Conservation (phyloP, 53 echinoderm and acorn worm species). For the Holothuria leucospilota region DNA sequence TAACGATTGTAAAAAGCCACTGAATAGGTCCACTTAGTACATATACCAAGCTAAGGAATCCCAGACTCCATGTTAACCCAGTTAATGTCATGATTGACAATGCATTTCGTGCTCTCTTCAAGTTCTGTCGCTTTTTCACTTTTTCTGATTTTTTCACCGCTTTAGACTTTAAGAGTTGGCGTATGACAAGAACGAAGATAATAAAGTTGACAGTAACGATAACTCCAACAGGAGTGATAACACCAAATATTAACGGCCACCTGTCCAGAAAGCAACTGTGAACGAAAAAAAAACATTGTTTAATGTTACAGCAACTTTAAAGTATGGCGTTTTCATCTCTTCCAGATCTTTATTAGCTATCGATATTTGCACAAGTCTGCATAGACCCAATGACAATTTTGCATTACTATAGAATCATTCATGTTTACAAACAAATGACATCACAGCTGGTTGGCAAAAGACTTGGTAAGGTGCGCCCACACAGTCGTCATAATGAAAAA, state of each 20-base stretch:
- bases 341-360: no score
- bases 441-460: no score
- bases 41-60: constrained; percentile 75
- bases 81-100: constrained; percentile 75
- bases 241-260: constrained; percentile 21
- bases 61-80: constrained; percentile 83
- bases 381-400: no score
- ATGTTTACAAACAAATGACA: no score
- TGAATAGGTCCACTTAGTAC: constrained; percentile 71
- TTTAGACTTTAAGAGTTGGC: constrained; percentile 19
- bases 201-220: not conserved
- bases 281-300: not conserved
- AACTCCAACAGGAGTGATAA: not conserved
- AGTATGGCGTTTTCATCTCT: no score
- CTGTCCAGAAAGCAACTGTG: constrained; percentile 24
- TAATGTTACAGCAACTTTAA: no score
- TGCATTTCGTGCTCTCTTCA: constrained; percentile 75
- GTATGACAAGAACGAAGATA: constrained; percentile 36
- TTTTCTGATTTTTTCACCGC: constrained; percentile 29
- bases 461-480: no score
- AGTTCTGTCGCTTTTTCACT: constrained; percentile 55
- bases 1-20: constrained; percentile 78
- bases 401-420: no score
- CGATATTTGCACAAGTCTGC: no score
- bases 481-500: no score